phyloP scores from a whole-genome alignment of 1,140 invertebrate genomes.

The Aphelenchoides besseyi region DNA sequence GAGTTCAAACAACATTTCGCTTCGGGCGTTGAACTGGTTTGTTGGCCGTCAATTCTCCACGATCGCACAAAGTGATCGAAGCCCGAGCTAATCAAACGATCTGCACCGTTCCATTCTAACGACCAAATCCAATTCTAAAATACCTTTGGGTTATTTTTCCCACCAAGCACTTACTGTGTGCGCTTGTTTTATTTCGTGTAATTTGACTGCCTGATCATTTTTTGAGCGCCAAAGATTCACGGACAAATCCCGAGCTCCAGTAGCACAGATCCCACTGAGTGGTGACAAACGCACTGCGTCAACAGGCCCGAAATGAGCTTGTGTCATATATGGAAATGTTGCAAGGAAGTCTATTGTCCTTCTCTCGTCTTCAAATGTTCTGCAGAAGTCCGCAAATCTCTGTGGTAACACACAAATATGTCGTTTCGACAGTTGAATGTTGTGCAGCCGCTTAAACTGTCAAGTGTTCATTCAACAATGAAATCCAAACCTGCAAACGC shows the following conservation, averaged over 20 bases:
- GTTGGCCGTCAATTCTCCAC: neutral
- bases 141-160: neutral
- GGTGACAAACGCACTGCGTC: neutral
- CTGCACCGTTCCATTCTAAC: neutral
- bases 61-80: neutral
- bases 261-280: neutral
- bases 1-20: conserved; percentile 9
- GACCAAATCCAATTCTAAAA: conserved; percentile 13
- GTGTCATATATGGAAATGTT: neutral
- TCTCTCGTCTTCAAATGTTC: neutral
- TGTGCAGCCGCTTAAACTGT: neutral
- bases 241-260: neutral
- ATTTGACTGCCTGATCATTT: neutral
- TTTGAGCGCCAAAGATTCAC: neutral
- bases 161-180: neutral
- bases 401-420: neutral
- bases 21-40: neutral
- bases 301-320: neutral
- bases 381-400: neutral
- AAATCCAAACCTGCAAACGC: neutral
- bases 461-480: neutral
- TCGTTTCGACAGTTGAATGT: neutral
- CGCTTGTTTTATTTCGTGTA: conserved; percentile 11
- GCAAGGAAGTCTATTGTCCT: neutral
- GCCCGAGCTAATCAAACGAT: neutral